Percentiles rank a stretch among this genome's conserved stretches.
phyloP scores from a whole-genome alignment of 2,797 vertebrate genomes.

The Periophthalmus magnuspinnatus region DNA sequence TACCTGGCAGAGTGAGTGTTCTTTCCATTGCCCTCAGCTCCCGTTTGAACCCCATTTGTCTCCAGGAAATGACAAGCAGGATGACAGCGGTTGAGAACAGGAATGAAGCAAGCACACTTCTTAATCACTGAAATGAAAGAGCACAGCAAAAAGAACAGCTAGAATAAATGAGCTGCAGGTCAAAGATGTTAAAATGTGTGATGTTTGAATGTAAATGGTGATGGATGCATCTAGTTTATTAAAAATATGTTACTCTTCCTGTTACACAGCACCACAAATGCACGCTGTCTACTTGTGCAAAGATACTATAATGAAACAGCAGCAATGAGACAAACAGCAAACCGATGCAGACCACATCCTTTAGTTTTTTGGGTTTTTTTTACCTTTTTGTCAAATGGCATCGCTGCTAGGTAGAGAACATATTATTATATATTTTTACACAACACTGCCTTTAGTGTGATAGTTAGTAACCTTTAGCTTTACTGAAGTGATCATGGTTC shows the following conservation, averaged over 20 bases:
- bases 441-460: background rate
- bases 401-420: background rate
- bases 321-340: background rate
- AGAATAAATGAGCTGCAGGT: conserved; percentile 23
- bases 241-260: conserved; percentile 2
- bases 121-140: conserved; percentile 23
- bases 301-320: background rate
- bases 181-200: conserved; percentile 11
- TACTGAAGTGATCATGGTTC: background rate
- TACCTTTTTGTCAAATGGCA: background rate
- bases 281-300: background rate
- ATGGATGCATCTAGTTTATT: conserved; percentile 12
- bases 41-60: conserved; percentile 28
- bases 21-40: conserved; percentile 41
- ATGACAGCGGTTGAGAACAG: conserved; percentile 32
- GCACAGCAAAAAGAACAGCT: background rate
- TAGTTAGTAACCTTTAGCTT: background rate
- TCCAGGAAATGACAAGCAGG: conserved; percentile 26
- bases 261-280: background rate
- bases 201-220: background rate
- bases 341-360: conserved; percentile 28
- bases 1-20: conserved; percentile 22
- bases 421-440: background rate
- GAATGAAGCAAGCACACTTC: conserved; percentile 20
- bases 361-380: too few relatives aligned